Evolutionary conservation across 1,140 invertebrate genomes (phyloP), one percentile per base, ranked within the genome.

Genomic region (Brachionus koreanus): DNA sequence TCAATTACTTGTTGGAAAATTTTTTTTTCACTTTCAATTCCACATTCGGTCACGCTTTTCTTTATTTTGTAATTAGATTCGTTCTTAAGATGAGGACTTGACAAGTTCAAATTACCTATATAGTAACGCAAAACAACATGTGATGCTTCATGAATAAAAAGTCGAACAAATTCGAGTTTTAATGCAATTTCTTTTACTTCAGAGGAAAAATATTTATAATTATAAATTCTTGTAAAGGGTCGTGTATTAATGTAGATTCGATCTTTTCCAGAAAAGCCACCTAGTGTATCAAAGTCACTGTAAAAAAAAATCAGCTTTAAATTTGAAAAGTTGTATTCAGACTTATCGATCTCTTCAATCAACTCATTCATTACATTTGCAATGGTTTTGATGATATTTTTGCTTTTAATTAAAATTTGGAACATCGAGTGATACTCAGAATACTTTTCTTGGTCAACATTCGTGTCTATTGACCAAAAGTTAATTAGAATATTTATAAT

Each of bases 251-350:
- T 65, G 61, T 65, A 65, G 33, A 65, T 65, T 29, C 61, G 61
- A 16, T 65, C 61, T 65, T 65, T 65, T 65, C 61, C 61, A 35
- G 61, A 65, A 65, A 65, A 65, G 33, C 61, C 61, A 13, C 61
- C 0, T 29, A 65, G 1, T 33, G 61, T 33, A 65, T 65, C 61
- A 35, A 65, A 65, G n/a, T 65, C 33, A 65, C 61, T 65, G 25
- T 35, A 12, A 35, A 65, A 65, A 65, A 65, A 65, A 33, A 65
- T 65, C 61, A 65, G 13, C 33, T 65, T 65, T 65, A 65, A 65
- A 35, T 35, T 29, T 65, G 23, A 33, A 65, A 25, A 65, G 33
- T 65, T n/a, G 33, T 65, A 65, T 12, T 13, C 23, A 65, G 33
- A 10, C 29, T 33, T 65, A 35, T 65, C 5, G 33, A 33, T 65